These are phyloP conservation scores for Melieria picta DNA, from an alignment of 2,888 invertebrate genomes.

Conservation along the genomic window DNA sequence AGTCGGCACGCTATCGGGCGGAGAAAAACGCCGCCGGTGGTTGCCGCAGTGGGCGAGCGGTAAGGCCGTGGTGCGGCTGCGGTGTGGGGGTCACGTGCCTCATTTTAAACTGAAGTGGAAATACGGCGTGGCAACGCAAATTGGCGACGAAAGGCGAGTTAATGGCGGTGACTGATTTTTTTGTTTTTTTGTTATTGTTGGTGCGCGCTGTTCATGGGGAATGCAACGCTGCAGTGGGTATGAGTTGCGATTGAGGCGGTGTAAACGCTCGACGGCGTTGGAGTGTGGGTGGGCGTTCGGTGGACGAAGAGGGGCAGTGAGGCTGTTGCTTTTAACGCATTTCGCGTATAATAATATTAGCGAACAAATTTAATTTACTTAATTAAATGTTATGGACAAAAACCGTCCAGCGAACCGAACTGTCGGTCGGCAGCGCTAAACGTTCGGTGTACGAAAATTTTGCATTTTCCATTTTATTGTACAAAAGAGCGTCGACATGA, in stretches of 20 bases:
- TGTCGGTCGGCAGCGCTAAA: no score
- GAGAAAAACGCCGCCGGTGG: background rate
- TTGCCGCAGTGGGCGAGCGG: background rate
- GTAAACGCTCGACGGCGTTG: background rate
- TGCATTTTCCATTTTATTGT: background rate
- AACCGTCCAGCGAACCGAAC: background rate
- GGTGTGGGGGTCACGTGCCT: slow-evolving; percentile 25
- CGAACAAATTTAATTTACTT: slow-evolving; percentile 45
- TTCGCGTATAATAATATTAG: slow-evolving; percentile 35
- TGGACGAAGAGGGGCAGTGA: no score
- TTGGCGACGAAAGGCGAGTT: slow-evolving; percentile 15
- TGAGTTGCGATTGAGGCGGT: background rate
- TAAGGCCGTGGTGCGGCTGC: background rate
- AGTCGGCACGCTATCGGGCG: slow-evolving; percentile 35
- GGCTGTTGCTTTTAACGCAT: slow-evolving; percentile 25
- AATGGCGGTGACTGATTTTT: background rate
- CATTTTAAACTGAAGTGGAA: slow-evolving; percentile 2
- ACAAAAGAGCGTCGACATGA: background rate
- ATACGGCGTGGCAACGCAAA: slow-evolving; percentile 5
- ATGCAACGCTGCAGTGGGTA: background rate
- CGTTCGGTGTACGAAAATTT: background rate
- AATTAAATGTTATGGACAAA: slow-evolving; percentile 49
- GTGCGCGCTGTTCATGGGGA: background rate
- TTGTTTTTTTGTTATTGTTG: no score
- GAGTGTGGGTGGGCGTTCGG: no score